Conservation (phyloP, 2,888 invertebrate species). For the Leptinotarsa juncta region DNA sequence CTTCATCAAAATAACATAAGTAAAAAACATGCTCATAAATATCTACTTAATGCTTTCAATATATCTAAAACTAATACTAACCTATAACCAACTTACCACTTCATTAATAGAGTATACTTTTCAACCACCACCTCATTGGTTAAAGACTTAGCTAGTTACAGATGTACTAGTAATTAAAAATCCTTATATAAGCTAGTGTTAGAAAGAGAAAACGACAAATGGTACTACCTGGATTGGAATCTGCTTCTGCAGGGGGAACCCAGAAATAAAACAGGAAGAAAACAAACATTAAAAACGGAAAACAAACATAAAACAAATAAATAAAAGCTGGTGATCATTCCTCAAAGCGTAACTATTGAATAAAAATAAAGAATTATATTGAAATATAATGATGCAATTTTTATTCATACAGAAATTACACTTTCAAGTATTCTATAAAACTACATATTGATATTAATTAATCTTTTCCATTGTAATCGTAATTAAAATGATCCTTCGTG, state of each 20-base stretch:
- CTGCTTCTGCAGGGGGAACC: constrained; percentile 60
- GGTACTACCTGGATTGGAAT: constrained; percentile 64
- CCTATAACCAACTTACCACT: background rate
- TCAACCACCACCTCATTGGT: constrained; percentile 23
- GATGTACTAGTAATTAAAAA: constrained; percentile 15
- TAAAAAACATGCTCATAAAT: background rate
- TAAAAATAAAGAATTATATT: background rate
- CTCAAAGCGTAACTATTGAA: constrained; percentile 10
- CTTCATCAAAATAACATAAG: background rate
- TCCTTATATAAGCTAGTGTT: constrained; percentile 41
- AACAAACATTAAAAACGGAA: constrained; percentile 49
- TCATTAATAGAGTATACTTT: constrained; percentile 3
- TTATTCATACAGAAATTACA: background rate
- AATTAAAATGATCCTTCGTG: too few species aligned
- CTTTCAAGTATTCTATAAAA: constrained; percentile 1
- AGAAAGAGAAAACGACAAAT: constrained; percentile 53
- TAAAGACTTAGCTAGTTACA: constrained; percentile 15
- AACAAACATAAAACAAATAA: constrained; percentile 32
- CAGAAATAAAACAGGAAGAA: constrained; percentile 60
- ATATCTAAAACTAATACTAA: background rate
- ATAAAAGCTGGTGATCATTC: constrained; percentile 21
- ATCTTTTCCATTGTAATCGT: too few species aligned
- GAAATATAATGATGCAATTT: background rate
- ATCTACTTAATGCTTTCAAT: background rate
- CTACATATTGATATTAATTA: too few species aligned